Percentiles rank a stretch among this genome's conserved stretches.
These are phyloP conservation scores for Idris sp. DNA, from an alignment of 1,140 invertebrate genomes.

Conservation along the genomic window DNA sequence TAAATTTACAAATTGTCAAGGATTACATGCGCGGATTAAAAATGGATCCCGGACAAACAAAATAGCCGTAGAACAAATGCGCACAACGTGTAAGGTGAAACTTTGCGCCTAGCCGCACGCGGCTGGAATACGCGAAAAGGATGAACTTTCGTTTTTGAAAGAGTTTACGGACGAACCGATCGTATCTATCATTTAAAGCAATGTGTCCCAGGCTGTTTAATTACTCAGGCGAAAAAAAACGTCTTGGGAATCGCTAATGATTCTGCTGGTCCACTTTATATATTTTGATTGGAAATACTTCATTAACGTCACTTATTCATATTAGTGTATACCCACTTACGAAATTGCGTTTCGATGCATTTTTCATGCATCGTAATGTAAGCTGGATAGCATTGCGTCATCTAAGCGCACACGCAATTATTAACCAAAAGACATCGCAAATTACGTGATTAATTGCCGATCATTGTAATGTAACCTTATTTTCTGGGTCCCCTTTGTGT, in stretches of 20 bases:
- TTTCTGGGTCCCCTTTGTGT: too few species aligned
- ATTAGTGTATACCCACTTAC: slow-evolving; percentile 21
- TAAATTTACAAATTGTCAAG: slow-evolving; percentile 41
- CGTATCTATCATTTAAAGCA: slow-evolving; percentile 24
- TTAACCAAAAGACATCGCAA: neutral
- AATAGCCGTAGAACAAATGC: slow-evolving; percentile 41
- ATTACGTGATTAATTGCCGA: slow-evolving; percentile 10
- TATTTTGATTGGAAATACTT: slow-evolving; percentile 37
- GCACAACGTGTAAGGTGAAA: slow-evolving; percentile 49
- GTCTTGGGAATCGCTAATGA: slow-evolving; percentile 28
- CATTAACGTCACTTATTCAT: slow-evolving; percentile 23
- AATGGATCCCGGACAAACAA: slow-evolving; percentile 29
- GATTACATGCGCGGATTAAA: slow-evolving; percentile 30
- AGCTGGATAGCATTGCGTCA: too few species aligned
- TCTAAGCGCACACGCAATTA: neutral
- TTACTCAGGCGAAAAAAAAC: slow-evolving; percentile 33
- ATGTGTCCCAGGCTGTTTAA: slow-evolving; percentile 35
- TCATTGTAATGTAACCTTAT: too few species aligned
- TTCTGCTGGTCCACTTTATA: slow-evolving; percentile 16
- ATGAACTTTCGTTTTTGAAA: slow-evolving; percentile 60
- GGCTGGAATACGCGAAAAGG: slow-evolving; percentile 50
- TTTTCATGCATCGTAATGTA: slow-evolving; percentile 18
- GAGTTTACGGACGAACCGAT: slow-evolving; percentile 49
- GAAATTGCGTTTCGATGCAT: slow-evolving; percentile 7
- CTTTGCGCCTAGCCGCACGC: slow-evolving; percentile 30